Percentiles rank a stretch among this genome's conserved stretches.
These are phyloP conservation scores for Psittacara wagleri DNA, from an alignment of 2,113 vertebrate genomes.

Conservation along the genomic window DNA sequence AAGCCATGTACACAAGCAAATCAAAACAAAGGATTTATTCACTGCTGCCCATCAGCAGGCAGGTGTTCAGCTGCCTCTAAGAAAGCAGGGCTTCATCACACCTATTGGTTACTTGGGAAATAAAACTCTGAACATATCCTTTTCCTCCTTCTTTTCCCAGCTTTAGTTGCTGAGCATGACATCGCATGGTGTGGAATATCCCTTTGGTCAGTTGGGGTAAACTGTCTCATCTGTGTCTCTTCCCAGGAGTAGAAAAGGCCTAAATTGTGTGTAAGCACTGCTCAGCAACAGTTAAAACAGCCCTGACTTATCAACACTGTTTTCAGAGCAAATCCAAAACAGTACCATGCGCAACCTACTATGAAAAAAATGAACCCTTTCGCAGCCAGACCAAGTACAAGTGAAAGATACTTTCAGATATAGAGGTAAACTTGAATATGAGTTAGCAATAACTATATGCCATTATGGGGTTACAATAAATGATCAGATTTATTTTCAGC, in stretches of 20 bases:
- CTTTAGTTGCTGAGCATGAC: background rate
- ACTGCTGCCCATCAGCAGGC: background rate
- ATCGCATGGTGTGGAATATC: background rate
- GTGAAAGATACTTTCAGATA: background rate
- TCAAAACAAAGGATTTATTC: background rate
- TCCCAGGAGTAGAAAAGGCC: background rate
- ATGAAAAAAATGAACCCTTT: background rate
- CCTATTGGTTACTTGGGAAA: background rate
- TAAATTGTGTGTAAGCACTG: background rate
- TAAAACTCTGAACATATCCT: background rate
- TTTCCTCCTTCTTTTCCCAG: background rate
- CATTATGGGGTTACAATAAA: background rate
- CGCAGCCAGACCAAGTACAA: background rate
- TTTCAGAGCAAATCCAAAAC: background rate
- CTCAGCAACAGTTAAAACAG: background rate
- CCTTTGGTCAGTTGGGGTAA: background rate
- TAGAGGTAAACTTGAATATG: background rate
- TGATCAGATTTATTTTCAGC: background rate
- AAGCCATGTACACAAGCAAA: background rate
- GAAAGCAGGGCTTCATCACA: background rate
- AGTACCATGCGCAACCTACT: fast-evolving
- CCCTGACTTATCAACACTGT: background rate
- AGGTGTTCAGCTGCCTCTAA: background rate
- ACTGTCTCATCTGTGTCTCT: background rate
- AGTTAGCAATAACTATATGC: background rate